phyloP scores from a whole-genome alignment of 1,140 invertebrate species.

The Procambarus clarkii region DNA sequence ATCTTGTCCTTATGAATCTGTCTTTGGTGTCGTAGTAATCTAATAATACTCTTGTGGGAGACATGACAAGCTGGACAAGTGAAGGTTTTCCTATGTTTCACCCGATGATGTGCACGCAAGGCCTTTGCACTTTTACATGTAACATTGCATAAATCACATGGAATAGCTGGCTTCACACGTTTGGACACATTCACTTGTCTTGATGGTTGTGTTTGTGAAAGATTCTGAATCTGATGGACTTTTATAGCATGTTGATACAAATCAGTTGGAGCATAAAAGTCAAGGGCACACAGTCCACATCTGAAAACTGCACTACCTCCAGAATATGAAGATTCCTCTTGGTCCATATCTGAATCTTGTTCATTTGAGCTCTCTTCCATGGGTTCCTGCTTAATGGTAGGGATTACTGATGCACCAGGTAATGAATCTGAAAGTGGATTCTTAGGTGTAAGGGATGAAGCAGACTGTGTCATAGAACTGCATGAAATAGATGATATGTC shows the following conservation, averaged over 20 bases:
- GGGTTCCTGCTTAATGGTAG: background rate
- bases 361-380: background rate
- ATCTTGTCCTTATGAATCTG: constrained; percentile 22
- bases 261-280: background rate
- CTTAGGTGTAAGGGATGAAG: background rate
- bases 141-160: constrained; percentile 23
- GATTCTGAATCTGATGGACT: background rate
- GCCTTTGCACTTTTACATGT: background rate
- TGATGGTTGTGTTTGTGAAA: background rate
- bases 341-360: constrained; percentile 1
- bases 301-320: background rate
- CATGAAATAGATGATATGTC: background rate
- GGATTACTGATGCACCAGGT: background rate
- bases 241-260: constrained; percentile 12
- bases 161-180: background rate
- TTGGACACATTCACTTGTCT: background rate
- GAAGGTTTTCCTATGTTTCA: constrained; percentile 25
- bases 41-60: background rate
- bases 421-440: constrained; percentile 3
- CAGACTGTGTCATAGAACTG: background rate
- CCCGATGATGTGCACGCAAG: constrained; percentile 24
- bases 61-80: constrained; percentile 15
- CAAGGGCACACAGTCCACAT: constrained; percentile 12
- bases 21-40: constrained; percentile 10
- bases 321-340: background rate